Percentiles rank a stretch among this genome's conserved stretches.
Conservation (phyloP, 2,888 invertebrate genomes). For the Drosophila flavopinicola region DNA sequence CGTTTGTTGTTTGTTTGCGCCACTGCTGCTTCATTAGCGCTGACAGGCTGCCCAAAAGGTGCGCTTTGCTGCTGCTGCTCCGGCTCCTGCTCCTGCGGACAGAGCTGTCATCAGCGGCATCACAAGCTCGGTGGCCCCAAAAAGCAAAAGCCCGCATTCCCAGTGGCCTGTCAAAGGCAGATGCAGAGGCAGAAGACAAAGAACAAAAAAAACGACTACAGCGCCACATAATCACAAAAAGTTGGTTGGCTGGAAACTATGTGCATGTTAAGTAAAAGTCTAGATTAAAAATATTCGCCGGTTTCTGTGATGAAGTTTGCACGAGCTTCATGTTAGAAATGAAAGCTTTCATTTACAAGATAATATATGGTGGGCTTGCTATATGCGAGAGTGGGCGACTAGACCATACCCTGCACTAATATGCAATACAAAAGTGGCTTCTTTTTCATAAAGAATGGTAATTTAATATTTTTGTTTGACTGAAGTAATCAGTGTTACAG, state of each 20-base stretch:
- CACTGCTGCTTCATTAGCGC: slow-evolving; percentile 66
- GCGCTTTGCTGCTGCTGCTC: slow-evolving; percentile 22
- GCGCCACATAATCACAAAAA: slow-evolving; percentile 29
- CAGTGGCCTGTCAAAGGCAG: slow-evolving; percentile 33
- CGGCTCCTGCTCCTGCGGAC: slow-evolving; percentile 28
- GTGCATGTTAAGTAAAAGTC: slow-evolving; percentile 5
- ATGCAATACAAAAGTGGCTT: too few relatives aligned
- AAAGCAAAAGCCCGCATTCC: slow-evolving; percentile 28
- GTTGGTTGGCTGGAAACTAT: slow-evolving; percentile 29
- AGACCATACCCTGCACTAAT: neutral
- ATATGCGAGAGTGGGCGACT: neutral
- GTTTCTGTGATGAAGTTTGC: slow-evolving; percentile 2
- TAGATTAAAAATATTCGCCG: neutral
- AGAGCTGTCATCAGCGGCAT: slow-evolving; percentile 47
- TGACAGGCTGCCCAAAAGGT: slow-evolving; percentile 68
- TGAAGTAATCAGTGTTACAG: too few relatives aligned
- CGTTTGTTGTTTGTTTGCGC: slow-evolving; percentile 18
- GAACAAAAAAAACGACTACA: neutral
- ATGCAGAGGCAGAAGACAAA: slow-evolving; percentile 1
- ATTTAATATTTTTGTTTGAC: too few relatives aligned
- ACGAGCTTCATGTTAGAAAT: slow-evolving; percentile 2
- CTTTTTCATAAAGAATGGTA: too few relatives aligned
- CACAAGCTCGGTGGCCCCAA: slow-evolving; percentile 14
- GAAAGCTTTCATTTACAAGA: slow-evolving; percentile 1
- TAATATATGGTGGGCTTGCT: neutral